phyloP scores from a whole-genome alignment of 2,888 invertebrate genomes.

The Serrognathus titanus region DNA sequence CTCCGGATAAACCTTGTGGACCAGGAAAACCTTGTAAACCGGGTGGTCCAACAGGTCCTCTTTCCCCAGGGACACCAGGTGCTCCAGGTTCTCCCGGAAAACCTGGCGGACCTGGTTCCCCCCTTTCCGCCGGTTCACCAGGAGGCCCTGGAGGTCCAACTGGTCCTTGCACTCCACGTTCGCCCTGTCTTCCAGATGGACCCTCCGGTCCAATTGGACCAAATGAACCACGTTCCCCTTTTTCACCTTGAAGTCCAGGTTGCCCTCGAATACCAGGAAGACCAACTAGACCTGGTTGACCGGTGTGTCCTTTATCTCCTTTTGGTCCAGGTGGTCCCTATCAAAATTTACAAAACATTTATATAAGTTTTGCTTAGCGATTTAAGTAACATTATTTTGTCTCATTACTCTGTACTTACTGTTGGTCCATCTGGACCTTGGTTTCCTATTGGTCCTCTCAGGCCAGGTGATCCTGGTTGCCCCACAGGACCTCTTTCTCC shows the following conservation, averaged over 20 bases:
- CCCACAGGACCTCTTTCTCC: conserved; percentile 73
- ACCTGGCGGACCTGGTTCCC: conserved; percentile 72
- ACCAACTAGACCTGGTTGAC: conserved; percentile 68
- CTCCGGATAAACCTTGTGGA: conserved; percentile 64
- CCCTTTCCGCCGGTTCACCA: conserved; percentile 78
- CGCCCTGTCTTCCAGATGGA: conserved; percentile 63
- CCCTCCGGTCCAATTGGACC: conserved; percentile 76
- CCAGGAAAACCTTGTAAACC: conserved; percentile 71
- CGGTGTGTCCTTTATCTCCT: conserved; percentile 70
- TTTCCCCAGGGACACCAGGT: conserved; percentile 69
- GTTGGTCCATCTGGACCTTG: conserved; percentile 68
- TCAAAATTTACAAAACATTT: background rate
- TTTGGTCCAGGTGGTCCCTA: conserved; percentile 65
- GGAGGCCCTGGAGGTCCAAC: conserved; percentile 72
- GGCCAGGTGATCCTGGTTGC: conserved; percentile 61
- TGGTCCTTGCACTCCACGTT: conserved; percentile 74
- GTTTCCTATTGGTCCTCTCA: conserved; percentile 62
- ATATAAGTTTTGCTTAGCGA: conserved; percentile 2
- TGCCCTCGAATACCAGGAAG: conserved; percentile 67
- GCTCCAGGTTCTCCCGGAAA: conserved; percentile 69
- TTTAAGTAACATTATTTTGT: background rate
- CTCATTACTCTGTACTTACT: conserved; percentile 48
- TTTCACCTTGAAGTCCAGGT: conserved; percentile 65
- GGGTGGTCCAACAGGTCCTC: conserved; percentile 68
- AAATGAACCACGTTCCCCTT: conserved; percentile 69